Evolutionary conservation across 2,797 vertebrate genomes (phyloP).

Genomic region (Dendrocincla fuliginosa): DNA sequence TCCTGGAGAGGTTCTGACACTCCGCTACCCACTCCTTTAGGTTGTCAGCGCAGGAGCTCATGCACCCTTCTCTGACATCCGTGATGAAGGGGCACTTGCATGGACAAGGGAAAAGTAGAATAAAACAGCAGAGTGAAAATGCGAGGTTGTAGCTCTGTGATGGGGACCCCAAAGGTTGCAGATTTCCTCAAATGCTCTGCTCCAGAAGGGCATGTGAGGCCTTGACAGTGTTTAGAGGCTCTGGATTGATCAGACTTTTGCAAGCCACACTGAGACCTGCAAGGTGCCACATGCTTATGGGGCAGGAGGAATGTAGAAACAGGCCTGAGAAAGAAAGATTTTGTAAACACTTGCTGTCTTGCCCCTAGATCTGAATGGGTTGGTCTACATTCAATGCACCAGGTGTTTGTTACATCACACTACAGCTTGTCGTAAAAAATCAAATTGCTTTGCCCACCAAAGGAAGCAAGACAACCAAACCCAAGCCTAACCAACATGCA

Average conservation of each 20-base stretch:
- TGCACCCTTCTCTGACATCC: neutral
- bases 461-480: neutral
- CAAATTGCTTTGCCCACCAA: neutral
- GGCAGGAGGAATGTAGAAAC: neutral
- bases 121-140: neutral
- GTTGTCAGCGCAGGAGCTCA: neutral
- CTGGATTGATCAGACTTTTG: neutral
- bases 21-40: neutral
- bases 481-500: neutral
- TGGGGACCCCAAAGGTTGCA: neutral
- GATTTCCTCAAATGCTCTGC: neutral
- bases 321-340: neutral
- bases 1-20: neutral
- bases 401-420: neutral
- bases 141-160: neutral
- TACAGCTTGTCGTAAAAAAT: neutral
- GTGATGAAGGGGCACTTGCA: fast-evolving
- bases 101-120: neutral
- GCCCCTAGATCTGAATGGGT: neutral
- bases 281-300: neutral
- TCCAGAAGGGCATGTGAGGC: neutral
- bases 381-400: neutral
- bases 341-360: neutral
- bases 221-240: neutral
- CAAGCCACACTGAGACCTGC: neutral